Evolutionary conservation across 2,888 invertebrate genomes (phyloP).

Genomic region (Cynaeus angustus): DNA sequence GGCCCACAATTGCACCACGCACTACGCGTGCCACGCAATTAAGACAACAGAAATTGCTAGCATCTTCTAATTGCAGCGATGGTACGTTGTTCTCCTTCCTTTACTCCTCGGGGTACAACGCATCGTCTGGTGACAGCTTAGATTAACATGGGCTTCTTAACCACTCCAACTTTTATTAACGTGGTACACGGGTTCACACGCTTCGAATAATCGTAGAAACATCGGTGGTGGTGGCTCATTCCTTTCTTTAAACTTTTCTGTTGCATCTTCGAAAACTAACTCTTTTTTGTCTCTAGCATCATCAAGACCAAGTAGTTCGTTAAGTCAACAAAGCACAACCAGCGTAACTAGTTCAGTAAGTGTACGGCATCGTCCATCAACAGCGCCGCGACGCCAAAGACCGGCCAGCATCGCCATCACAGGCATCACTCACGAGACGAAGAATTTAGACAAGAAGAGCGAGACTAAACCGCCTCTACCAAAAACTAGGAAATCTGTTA

Average conservation of each 20-base stretch:
- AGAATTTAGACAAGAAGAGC: slow-evolving; percentile 62
- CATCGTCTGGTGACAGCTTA: slow-evolving; percentile 13
- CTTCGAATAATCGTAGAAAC: slow-evolving; percentile 5
- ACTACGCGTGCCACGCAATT: slow-evolving; percentile 70
- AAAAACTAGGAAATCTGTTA: slow-evolving; percentile 68
- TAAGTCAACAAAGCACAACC: slow-evolving; percentile 82
- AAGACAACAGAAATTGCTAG: slow-evolving; percentile 69
- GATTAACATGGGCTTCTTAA: slow-evolving; percentile 9
- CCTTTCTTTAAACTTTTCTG: slow-evolving; percentile 14
- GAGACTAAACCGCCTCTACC: slow-evolving; percentile 74
- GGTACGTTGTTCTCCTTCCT: slow-evolving; percentile 62
- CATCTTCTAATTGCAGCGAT: slow-evolving; percentile 68
- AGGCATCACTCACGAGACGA: slow-evolving; percentile 77
- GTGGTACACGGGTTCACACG: slow-evolving; percentile 6
- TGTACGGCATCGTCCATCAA: slow-evolving; percentile 77
- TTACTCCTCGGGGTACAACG: slow-evolving; percentile 17
- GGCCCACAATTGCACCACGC: slow-evolving; percentile 65
- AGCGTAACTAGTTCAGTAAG: slow-evolving; percentile 75
- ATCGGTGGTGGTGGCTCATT: slow-evolving; percentile 59
- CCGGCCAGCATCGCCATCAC: slow-evolving; percentile 90
- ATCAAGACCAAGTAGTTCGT: slow-evolving; percentile 90
- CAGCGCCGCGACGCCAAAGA: slow-evolving; percentile 81
- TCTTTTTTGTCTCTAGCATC: slow-evolving; percentile 72
- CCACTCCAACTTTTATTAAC: slow-evolving; percentile 4
- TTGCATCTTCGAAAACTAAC: slow-evolving; percentile 7